Conservation (phyloP, 2,113 vertebrate species). For the Epinephelus moara region DNA sequence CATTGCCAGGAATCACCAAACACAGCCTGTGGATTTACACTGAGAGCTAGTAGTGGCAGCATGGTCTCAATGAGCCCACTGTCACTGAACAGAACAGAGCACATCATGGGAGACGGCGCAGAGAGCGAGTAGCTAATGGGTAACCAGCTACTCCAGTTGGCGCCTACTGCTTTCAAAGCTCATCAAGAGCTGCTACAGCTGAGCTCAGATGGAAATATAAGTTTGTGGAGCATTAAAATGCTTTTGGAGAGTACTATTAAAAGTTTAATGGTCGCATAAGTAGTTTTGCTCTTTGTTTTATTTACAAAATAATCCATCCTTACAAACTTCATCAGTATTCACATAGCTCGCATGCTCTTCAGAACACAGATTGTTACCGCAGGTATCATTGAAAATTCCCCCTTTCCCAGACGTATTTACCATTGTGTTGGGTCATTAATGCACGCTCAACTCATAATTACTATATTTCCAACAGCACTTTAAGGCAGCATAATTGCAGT, state of each 20-base stretch:
- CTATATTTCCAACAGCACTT: conserved; percentile 75
- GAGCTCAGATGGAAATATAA: conserved; percentile 23
- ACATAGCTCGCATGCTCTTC: conserved; percentile 2
- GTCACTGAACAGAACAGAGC: conserved; percentile 50
- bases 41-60: conserved; percentile 31
- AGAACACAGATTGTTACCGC: conserved; percentile 39
- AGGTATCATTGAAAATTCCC: conserved; percentile 56
- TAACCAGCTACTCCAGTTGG: conserved; percentile 43
- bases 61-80: conserved; percentile 60
- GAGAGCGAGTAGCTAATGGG: conserved; percentile 51
- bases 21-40: conserved; percentile 52
- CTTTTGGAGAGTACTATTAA: conserved; percentile 13
- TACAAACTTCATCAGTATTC: conserved; percentile 36
- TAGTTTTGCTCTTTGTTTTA: conserved; percentile 4
- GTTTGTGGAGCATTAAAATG: neutral
- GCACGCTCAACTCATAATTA: conserved; percentile 75
- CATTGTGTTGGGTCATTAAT: conserved; percentile 70
- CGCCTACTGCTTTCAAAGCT: conserved; percentile 27
- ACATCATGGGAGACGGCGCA: conserved; percentile 13
- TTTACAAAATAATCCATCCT: neutral
- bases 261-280: conserved; percentile 7
- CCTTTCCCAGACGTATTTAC: conserved; percentile 52
- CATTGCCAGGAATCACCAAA: conserved; percentile 59
- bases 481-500: conserved; percentile 71
- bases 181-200: conserved; percentile 18